Conservation (phyloP, 2,113 vertebrate species). For the Sebastes fasciatus region DNA sequence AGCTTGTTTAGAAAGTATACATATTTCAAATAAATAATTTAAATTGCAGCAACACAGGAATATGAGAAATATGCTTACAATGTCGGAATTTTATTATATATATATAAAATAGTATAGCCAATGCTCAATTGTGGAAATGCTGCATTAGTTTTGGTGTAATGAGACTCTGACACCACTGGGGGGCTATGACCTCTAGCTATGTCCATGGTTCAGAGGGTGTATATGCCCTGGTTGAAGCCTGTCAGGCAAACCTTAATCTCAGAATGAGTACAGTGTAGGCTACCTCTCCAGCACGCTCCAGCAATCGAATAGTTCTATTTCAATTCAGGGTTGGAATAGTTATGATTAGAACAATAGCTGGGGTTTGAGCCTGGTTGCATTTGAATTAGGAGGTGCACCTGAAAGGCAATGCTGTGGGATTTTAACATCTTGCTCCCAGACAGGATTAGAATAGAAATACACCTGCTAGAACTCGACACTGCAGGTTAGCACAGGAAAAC, state of each 20-base stretch:
- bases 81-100: neutral
- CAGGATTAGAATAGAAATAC: slow-evolving; percentile 18
- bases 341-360: accelerated
- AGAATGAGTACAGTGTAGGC: neutral
- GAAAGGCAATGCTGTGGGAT: neutral
- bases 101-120: neutral
- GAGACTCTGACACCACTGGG: neutral
- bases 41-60: no score
- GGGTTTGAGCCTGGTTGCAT: neutral
- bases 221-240: accelerated
- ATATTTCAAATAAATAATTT: neutral
- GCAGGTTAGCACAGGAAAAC: neutral
- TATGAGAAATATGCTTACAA: neutral
- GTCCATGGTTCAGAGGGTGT: accelerated
- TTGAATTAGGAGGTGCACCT: neutral
- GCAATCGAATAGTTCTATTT: neutral
- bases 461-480: slow-evolving; percentile 13
- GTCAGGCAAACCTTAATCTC: neutral
- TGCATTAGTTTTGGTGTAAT: slow-evolving; percentile 30
- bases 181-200: slow-evolving; percentile 24
- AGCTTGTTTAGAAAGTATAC: neutral
- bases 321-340: neutral
- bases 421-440: accelerated
- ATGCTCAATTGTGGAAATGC: neutral
- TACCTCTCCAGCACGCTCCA: neutral